Conservation (phyloP, 2,888 invertebrate genomes). For the Corythucha ciliata region DNA sequence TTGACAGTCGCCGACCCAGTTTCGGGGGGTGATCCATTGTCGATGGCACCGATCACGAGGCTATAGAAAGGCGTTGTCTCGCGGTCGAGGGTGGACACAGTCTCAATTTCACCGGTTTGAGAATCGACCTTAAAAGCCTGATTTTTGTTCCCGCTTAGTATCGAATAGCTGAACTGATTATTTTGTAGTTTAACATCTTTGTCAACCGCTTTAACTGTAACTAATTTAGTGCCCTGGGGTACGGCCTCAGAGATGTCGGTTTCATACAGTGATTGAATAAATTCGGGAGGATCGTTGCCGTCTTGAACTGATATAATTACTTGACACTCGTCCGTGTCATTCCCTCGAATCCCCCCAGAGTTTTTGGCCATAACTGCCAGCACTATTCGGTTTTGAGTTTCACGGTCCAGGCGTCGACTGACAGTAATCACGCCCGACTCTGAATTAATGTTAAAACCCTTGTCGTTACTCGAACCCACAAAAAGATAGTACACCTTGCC, state of each 20-base stretch:
- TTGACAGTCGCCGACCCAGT: slow-evolving; percentile 81
- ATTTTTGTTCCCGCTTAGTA: slow-evolving; percentile 71
- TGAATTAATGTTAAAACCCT: slow-evolving; percentile 76
- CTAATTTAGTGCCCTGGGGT: slow-evolving; percentile 59
- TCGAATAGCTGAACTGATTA: slow-evolving; percentile 84
- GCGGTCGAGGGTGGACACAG: slow-evolving; percentile 61
- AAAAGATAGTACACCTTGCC: slow-evolving; percentile 84
- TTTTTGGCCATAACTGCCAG: slow-evolving; percentile 91
- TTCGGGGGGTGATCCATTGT: slow-evolving; percentile 79
- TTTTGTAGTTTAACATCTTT: slow-evolving; percentile 85
- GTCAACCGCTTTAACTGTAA: slow-evolving; percentile 75
- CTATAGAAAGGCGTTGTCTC: slow-evolving; percentile 67
- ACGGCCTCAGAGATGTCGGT: slow-evolving; percentile 74
- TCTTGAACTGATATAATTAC: slow-evolving; percentile 89
- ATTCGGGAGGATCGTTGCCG: slow-evolving; percentile 93
- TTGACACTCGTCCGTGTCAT: slow-evolving; percentile 91
- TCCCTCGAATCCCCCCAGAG: slow-evolving; percentile 83
- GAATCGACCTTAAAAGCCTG: slow-evolving; percentile 81
- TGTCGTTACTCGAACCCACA: slow-evolving; percentile 85
- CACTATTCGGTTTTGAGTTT: slow-evolving; percentile 80
- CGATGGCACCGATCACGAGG: slow-evolving; percentile 75
- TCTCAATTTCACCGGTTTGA: slow-evolving; percentile 72
- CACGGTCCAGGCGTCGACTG: slow-evolving; percentile 69
- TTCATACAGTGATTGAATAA: slow-evolving; percentile 67
- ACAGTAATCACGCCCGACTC: slow-evolving; percentile 78